A percentile compares a stretch with the other conserved stretches of the same genome.
These are phyloP conservation scores for Gracilinanus agilis DNA, from an alignment of 2,113 vertebrate genomes.

Conservation along the genomic window DNA sequence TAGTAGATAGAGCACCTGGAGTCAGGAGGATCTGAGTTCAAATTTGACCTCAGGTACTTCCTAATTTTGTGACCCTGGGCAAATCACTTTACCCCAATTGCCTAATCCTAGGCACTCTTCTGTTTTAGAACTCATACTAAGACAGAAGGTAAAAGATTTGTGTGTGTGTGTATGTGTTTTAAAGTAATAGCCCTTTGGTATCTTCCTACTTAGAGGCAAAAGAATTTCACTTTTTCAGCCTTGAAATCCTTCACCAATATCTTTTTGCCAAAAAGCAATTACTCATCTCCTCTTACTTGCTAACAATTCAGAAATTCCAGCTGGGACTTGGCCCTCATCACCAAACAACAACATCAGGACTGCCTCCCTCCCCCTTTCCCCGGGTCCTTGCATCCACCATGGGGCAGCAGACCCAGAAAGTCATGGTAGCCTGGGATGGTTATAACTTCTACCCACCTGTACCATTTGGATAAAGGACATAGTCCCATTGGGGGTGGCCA, in stretches of 20 bases:
- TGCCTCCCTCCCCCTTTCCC: too few relatives aligned
- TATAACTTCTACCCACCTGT: conserved; percentile 81
- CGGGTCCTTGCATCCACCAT: background rate
- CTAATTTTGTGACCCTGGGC: too few relatives aligned
- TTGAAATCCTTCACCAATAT: background rate
- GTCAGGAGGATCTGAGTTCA: too few relatives aligned
- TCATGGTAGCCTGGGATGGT: fast-evolving
- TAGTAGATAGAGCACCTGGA: too few relatives aligned
- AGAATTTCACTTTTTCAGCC: background rate
- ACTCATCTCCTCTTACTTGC: background rate
- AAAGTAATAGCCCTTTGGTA: background rate
- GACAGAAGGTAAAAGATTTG: too few relatives aligned
- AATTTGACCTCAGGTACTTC: too few relatives aligned
- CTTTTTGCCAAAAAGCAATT: background rate
- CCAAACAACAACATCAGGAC: background rate
- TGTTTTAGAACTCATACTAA: too few relatives aligned
- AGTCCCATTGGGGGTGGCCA: conserved; percentile 87
- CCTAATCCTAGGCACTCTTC: too few relatives aligned
- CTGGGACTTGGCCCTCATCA: background rate
- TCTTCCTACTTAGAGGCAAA: background rate
- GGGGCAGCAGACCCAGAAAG: background rate
- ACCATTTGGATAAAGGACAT: conserved; percentile 88
- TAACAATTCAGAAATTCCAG: fast-evolving
- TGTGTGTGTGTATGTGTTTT: too few relatives aligned
- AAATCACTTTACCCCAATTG: too few relatives aligned